Evolutionary conservation across 2,888 invertebrate genomes (phyloP).

Genomic region (Elmis aenea): DNA sequence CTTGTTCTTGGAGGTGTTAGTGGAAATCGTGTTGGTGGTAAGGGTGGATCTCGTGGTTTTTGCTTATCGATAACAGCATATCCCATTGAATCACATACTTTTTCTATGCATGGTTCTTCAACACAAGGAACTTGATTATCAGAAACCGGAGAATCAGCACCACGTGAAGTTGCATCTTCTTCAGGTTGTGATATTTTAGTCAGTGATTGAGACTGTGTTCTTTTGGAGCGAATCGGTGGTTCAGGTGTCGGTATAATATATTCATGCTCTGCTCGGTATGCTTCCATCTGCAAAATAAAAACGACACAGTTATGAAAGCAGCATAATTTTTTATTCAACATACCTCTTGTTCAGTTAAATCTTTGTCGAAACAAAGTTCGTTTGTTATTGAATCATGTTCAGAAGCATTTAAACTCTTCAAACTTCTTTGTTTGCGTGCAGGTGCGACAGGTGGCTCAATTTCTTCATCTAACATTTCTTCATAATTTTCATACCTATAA

Average conservation of each 20-base stretch:
- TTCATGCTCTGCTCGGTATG: conserved; percentile 62
- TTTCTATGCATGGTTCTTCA: conserved; percentile 42
- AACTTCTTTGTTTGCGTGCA: conserved; percentile 38
- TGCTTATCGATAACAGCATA: conserved; percentile 76
- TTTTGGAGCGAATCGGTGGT: conserved; percentile 52
- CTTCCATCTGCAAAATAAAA: conserved; percentile 55
- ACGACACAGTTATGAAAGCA: conserved; percentile 6
- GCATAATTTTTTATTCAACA: no score
- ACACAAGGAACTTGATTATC: conserved; percentile 45
- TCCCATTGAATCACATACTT: conserved; percentile 50
- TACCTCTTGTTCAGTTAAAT: conserved; percentile 15
- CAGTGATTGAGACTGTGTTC: conserved; percentile 53
- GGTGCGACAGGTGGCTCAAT: conserved; percentile 38
- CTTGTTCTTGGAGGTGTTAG: conserved; percentile 34
- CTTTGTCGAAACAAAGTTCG: not conserved
- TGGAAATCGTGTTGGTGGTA: conserved; percentile 59
- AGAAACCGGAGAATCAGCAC: conserved; percentile 57
- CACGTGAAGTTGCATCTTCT: conserved; percentile 51
- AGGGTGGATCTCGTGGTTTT: conserved; percentile 43
- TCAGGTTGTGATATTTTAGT: conserved; percentile 51
- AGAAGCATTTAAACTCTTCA: conserved; percentile 41
- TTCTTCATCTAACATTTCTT: conserved; percentile 19
- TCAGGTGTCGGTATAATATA: conserved; percentile 55
- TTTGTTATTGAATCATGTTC: conserved; percentile 41
- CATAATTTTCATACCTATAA: conserved; percentile 24